phyloP scores from a whole-genome alignment of 2,888 invertebrate species.

The Lithophane ornitopus region DNA sequence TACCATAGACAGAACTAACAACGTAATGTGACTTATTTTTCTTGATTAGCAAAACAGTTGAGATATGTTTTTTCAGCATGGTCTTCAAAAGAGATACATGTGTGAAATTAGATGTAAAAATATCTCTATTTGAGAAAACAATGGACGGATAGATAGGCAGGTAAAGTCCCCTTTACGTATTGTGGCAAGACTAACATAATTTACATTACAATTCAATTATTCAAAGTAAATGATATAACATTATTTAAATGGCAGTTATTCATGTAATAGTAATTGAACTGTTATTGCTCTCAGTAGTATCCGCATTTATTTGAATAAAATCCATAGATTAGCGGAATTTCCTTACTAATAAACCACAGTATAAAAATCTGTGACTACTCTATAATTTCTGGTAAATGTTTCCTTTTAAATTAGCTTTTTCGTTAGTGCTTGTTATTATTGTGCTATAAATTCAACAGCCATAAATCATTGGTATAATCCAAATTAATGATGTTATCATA shows the following conservation, averaged over 20 bases:
- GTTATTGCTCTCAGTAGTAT: conserved; percentile 12
- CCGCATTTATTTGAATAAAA: conserved; percentile 30
- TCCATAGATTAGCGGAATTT: conserved; percentile 19
- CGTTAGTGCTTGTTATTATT: conserved; percentile 9
- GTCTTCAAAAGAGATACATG: no score
- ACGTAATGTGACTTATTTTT: no score
- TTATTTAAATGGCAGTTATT: conserved; percentile 17
- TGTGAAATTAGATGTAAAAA: neutral
- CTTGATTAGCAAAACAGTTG: no score
- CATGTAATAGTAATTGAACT: conserved; percentile 17
- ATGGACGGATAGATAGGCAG: neutral
- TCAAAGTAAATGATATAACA: conserved; percentile 17
- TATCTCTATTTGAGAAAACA: neutral
- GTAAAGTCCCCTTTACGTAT: neutral
- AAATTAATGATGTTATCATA: conserved; percentile 5
- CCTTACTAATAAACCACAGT: neutral
- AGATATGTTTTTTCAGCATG: no score
- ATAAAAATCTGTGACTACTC: neutral
- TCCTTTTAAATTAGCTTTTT: neutral
- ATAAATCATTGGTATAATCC: conserved; percentile 11
- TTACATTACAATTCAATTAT: conserved; percentile 16
- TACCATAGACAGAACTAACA: neutral
- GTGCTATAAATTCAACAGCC: neutral
- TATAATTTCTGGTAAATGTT: neutral
- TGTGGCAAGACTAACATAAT: neutral